phyloP scores from a whole-genome alignment of 2,888 invertebrate genomes.

The Temnothorax rugatulus region DNA sequence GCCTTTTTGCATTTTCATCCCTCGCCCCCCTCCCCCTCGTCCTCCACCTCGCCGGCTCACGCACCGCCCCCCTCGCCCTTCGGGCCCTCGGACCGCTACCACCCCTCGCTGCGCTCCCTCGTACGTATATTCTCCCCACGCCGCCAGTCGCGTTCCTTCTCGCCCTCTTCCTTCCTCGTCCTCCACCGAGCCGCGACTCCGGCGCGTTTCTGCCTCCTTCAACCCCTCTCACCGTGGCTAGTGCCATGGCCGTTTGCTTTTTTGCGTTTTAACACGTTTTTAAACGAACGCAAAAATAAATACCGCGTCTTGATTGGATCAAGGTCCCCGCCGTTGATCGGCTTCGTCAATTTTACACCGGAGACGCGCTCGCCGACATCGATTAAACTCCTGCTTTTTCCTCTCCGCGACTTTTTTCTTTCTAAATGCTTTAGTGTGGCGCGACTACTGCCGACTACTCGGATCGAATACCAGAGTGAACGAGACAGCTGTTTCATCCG shows the following conservation, averaged over 20 bases:
- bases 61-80: conserved; percentile 57
- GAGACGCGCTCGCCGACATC: conserved; percentile 46
- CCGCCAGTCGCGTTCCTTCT: conserved; percentile 69
- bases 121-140: conserved; percentile 57
- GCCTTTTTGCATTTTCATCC: conserved; percentile 85
- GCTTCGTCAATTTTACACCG: conserved; percentile 63
- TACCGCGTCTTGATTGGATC: conserved; percentile 78
- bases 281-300: conserved; percentile 78
- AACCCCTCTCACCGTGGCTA: conserved; percentile 64
- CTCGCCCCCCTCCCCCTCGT: conserved; percentile 64
- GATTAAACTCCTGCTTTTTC: conserved; percentile 56
- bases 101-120: conserved; percentile 63
- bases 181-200: conserved; percentile 62
- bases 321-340: conserved; percentile 71
- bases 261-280: conserved; percentile 80
- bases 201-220: conserved; percentile 65
- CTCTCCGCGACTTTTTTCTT: neutral
- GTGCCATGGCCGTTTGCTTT: conserved; percentile 67
- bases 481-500: conserved; percentile 49
- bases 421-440: neutral
- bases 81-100: conserved; percentile 56
- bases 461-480: conserved; percentile 18
- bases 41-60: conserved; percentile 67
- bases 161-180: conserved; percentile 60
- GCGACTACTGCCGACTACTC: neutral